Evolutionary conservation across 2,888 invertebrate species (phyloP).

Genomic region (Spialia ferax): DNA sequence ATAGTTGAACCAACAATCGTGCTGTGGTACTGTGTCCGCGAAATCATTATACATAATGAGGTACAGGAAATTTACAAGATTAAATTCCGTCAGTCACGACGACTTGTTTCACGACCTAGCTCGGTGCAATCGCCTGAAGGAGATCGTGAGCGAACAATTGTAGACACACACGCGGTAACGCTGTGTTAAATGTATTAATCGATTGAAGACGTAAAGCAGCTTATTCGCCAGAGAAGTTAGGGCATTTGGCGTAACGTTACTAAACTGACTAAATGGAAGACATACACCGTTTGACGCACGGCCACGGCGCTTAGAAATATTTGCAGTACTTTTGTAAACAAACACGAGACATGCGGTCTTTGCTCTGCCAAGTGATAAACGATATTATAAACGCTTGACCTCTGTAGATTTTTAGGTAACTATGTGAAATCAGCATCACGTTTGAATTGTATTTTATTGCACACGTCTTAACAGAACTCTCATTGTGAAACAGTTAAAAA

Average conservation of each 20-base stretch:
- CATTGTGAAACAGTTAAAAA: background rate
- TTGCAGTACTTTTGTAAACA: slow-evolving; percentile 33
- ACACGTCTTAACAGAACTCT: background rate
- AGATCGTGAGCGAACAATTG: slow-evolving; percentile 57
- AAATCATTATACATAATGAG: slow-evolving; percentile 30
- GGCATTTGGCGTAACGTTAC: slow-evolving; percentile 63
- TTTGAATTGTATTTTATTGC: background rate
- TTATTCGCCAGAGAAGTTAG: slow-evolving; percentile 58
- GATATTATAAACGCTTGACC: slow-evolving; percentile 21
- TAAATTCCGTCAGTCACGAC: slow-evolving; percentile 31
- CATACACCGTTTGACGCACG: slow-evolving; percentile 74
- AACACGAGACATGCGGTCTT: slow-evolving; percentile 29
- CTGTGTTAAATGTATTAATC: slow-evolving; percentile 59
- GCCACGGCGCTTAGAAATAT: slow-evolving; percentile 38
- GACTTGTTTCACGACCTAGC: slow-evolving; percentile 38
- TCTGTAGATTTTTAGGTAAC: slow-evolving; percentile 10
- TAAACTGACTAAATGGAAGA: slow-evolving; percentile 71
- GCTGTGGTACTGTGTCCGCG: slow-evolving; percentile 4
- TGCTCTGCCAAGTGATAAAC: slow-evolving; percentile 25
- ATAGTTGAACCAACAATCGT: slow-evolving; percentile 21
- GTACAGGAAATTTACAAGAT: slow-evolving; percentile 28
- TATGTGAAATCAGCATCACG: slow-evolving; percentile 10
- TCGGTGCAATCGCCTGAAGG: slow-evolving; percentile 38
- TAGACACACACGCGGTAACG: slow-evolving; percentile 52
- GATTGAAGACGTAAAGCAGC: slow-evolving; percentile 62